A percentile compares a stretch with the other conserved stretches of the same genome.
Conservation (phyloP, 1,140 invertebrate genomes). For the Tetramorium alpestre region DNA sequence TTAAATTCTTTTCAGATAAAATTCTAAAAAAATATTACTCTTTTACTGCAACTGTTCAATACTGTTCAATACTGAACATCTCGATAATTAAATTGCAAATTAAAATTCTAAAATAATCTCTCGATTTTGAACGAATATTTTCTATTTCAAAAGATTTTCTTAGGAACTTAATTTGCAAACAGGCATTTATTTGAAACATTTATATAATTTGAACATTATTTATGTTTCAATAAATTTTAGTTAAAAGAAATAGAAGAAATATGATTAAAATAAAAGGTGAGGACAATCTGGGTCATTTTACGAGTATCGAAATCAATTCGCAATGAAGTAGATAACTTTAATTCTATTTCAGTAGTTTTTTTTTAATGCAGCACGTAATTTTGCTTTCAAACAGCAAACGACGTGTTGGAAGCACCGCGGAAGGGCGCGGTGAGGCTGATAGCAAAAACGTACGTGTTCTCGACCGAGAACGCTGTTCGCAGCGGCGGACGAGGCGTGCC, state of each 20-base stretch:
- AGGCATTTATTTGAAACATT: neutral
- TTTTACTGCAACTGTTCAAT: neutral
- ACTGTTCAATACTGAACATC: neutral
- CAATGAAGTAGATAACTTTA: neutral
- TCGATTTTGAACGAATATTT: neutral
- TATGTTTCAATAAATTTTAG: neutral
- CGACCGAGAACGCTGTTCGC: constrained; percentile 5
- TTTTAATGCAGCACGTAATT: neutral
- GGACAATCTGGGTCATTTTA: neutral
- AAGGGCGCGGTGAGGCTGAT: neutral
- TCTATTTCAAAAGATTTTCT: neutral
- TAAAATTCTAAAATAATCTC: neutral
- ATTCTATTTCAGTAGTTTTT: neutral
- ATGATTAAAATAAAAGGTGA: neutral
- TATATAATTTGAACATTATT: neutral
- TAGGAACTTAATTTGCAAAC: neutral
- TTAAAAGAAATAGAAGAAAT: neutral
- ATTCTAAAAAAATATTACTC: neutral
- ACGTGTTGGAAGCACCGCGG: neutral
- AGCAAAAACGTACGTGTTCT: constrained; percentile 16
- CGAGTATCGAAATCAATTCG: neutral
- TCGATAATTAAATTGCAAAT: neutral
- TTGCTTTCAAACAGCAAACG: neutral
- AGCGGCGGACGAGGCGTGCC: constrained; percentile 1
- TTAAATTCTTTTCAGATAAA: neutral